These are phyloP conservation scores for Ips nitidus DNA, from an alignment of 1,140 invertebrate species.

Conservation along the genomic window DNA sequence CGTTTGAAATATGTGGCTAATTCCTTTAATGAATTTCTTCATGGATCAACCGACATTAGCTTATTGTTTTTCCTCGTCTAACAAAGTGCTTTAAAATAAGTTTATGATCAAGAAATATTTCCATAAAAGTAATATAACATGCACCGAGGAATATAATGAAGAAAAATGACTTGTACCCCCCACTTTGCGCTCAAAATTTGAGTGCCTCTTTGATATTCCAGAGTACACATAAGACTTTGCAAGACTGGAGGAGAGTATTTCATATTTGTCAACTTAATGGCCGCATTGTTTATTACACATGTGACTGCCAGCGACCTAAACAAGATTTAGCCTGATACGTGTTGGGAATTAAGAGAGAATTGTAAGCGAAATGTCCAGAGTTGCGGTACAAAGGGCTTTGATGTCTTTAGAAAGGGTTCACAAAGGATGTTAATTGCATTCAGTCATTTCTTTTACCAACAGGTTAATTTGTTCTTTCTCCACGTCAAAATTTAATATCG, in stretches of 20 bases:
- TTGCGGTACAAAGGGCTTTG: slow-evolving; percentile 31
- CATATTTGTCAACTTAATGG: slow-evolving; percentile 32
- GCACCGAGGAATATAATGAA: no score
- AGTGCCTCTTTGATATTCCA: slow-evolving; percentile 17
- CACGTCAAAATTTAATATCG: no score
- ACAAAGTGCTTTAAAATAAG: no score
- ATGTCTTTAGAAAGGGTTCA: slow-evolving; percentile 26
- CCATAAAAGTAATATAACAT: no score
- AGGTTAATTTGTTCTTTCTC: no score
- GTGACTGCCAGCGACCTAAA: slow-evolving; percentile 30
- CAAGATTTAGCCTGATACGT: slow-evolving; percentile 33
- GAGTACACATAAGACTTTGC: slow-evolving; percentile 11
- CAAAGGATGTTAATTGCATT: slow-evolving; percentile 30
- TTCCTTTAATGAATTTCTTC: slow-evolving; percentile 12
- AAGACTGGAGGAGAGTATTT: slow-evolving; percentile 25
- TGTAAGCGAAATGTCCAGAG: slow-evolving; percentile 16
- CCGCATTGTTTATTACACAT: slow-evolving; percentile 33
- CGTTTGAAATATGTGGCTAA: slow-evolving; percentile 12
- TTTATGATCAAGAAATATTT: no score
- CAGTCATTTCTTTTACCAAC: slow-evolving; percentile 10
- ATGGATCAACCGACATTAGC: slow-evolving; percentile 6
- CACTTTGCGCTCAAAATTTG: not conserved
- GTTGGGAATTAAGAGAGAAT: slow-evolving; percentile 26
- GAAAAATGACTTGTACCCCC: no score
- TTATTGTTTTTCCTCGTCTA: slow-evolving; percentile 3